Evolutionary conservation across 1,140 invertebrate genomes (phyloP), one percentile per base, ranked within the genome.

Genomic region (Mizuhopecten yessoensis): DNA sequence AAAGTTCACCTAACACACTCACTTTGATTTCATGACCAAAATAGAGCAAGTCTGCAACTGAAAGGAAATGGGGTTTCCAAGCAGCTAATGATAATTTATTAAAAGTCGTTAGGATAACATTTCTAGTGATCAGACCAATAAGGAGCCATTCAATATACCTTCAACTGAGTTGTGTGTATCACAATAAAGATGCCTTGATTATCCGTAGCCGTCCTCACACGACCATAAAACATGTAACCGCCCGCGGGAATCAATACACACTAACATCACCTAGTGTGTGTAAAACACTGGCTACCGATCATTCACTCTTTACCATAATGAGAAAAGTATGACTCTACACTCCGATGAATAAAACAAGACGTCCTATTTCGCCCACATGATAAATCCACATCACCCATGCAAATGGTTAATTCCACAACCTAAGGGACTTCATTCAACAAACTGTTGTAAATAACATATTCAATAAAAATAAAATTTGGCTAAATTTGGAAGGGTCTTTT

Each of bases 91-190:
- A 75, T 75, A n/a, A 75, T 75, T 75, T 75, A 75, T 75, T 75
- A 75, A 75, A 75, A 75, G 57, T 75, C 11, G 57, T 75, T 75
- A 75, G 57, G 57, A n/a, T 75, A 75, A 75, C 57, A n/a, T 75
- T 75, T 11, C 57, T 2, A 75, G 57, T 75, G 57, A 75, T 75
- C 57, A 75, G 45, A 75, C 57, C 23, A 75, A 75, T 75, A 75
- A 75, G 9, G 57, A 75, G 57, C n/a, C 57, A 75, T 75, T 75
- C 57, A 75, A n/a, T 75, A 75, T 75, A 75, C 57, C 57, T 75
- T 75, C n/a, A 29, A 75, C 57, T 29, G 57, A 75, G 9, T 75
- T 75, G 57, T 75, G 57, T 49, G 45, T 75, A 29, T 75, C 11
- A n/a, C 57, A 29, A 29, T 75, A 29, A 75, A 75, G 57, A 75